Percentiles rank a stretch among this genome's conserved stretches.
These are phyloP conservation scores for Chymomyza fuscimana DNA, from an alignment of 2,888 invertebrate species.

Conservation along the genomic window DNA sequence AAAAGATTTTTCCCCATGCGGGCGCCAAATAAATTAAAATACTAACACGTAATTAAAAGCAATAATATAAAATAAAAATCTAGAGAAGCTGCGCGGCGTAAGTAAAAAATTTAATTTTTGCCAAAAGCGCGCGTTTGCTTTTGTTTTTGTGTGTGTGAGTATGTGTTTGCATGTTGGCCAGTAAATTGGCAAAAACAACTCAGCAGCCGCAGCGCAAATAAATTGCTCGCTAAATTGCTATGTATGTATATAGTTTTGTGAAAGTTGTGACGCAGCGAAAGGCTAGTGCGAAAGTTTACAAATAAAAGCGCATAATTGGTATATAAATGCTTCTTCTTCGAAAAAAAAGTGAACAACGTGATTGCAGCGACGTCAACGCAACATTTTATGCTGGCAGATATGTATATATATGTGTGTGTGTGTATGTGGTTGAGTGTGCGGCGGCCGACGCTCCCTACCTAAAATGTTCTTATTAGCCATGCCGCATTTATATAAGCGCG, in stretches of 20 bases:
- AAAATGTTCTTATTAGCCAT: neutral
- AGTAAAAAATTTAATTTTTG: slow-evolving; percentile 40
- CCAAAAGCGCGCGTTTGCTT: slow-evolving; percentile 25
- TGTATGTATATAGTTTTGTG: slow-evolving; percentile 29
- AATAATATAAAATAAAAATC: slow-evolving; percentile 25
- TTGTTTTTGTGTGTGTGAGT: slow-evolving; percentile 19
- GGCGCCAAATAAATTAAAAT: slow-evolving; percentile 54
- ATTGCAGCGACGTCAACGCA: slow-evolving; percentile 1
- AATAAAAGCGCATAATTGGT: slow-evolving; percentile 10
- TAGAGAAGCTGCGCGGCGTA: slow-evolving; percentile 39
- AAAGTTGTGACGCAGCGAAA: slow-evolving; percentile 33
- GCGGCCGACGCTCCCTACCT: neutral
- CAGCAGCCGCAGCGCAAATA: too few species aligned
- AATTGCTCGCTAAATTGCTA: too few species aligned
- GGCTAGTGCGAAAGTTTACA: slow-evolving; percentile 3
- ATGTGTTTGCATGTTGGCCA: slow-evolving; percentile 38
- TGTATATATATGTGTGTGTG: slow-evolving; percentile 6
- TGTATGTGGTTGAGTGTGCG: neutral
- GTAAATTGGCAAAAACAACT: slow-evolving; percentile 48
- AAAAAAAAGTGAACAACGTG: slow-evolving; percentile 15
- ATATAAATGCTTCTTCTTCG: neutral
- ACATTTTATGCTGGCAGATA: slow-evolving; percentile 11
- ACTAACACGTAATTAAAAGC: slow-evolving; percentile 52
- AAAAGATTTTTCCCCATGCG: slow-evolving; percentile 37
- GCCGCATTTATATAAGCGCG: slow-evolving; percentile 10